phyloP scores from a whole-genome alignment of 2,888 invertebrate genomes.

The Labia minor region DNA sequence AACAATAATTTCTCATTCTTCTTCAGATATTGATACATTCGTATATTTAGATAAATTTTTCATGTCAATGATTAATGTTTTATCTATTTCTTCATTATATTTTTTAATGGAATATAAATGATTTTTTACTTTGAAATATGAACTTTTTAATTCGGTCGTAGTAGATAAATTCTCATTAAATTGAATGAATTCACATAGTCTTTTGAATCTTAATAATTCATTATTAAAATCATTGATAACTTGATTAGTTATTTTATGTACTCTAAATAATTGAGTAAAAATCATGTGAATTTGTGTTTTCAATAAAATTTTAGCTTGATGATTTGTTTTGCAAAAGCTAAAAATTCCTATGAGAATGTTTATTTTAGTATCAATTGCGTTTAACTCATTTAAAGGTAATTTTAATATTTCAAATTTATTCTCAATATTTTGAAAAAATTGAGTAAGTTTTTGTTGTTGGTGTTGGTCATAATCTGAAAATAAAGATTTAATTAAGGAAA shows the following conservation, averaged over 20 bases:
- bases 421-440: too few species aligned
- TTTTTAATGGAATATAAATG: conserved; percentile 24
- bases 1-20: conserved; percentile 45
- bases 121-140: conserved; percentile 19
- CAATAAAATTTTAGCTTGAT: not conserved
- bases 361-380: not conserved
- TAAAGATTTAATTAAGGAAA: too few species aligned
- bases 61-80: conserved; percentile 24
- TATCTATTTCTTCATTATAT: conserved; percentile 27
- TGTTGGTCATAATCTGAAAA: too few species aligned
- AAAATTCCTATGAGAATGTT: not conserved
- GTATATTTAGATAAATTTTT: conserved; percentile 26
- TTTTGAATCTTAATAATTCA: conserved; percentile 19
- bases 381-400: not conserved
- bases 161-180: not conserved
- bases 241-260: conserved; percentile 18
- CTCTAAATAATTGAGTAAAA: not conserved
- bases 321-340: not conserved
- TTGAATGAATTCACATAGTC: conserved; percentile 9
- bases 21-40: conserved; percentile 32
- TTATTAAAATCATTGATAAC: conserved; percentile 21
- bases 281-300: not conserved
- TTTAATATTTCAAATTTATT: not conserved
- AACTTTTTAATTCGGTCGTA: conserved; percentile 16
- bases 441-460: too few species aligned